Base-by-base conservation (phyloP, 35 echinoderm and acorn worm species). In the Patiria miniata region DNA sequence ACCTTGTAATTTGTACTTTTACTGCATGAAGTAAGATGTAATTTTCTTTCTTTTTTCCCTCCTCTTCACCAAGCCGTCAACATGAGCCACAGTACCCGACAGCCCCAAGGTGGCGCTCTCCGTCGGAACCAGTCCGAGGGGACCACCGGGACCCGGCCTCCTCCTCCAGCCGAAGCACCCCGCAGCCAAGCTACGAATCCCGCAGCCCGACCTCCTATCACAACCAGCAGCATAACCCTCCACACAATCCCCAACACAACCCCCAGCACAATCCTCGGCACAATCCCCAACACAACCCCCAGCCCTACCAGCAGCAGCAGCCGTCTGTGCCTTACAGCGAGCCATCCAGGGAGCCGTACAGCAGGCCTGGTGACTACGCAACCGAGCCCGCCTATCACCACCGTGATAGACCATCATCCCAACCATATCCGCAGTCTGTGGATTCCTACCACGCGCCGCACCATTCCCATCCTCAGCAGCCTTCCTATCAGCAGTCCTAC, bases 161-260 rank as follows among this genome's bases (percentile, higher is more conserved):
- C 0, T 73, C 65, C 7, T 73, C 65, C 6, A n/a, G 19, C 8
- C 65, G 65, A 26, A 73, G 65, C 65, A 73, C 65, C 29, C 65
- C 65, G 85, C 92, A 76, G 40, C 87, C 57, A 90, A 90, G 54
- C 73, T 78, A 83, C 89, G 69, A 37, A 9, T 54, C 19, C 40
- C 78, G 3, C 55, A 73, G 55, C 52, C 44, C 82, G 22, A 52
- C 61, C 50, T 23, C 68, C 21, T 81, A 78, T 77, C 53, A 87
- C 47, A 52, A 69, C 26, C 85, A 60, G 57, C 57, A 60, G 57
- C 57, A 60, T 18, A n/a, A n/a, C n/a, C n/a, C n/a, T n/a, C n/a
- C n/a, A n/a, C n/a, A n/a, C n/a, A n/a, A n/a, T n/a, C n/a, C n/a
- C n/a, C n/a, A n/a, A n/a, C n/a, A n/a, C n/a, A n/a, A n/a, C n/a